A percentile compares a stretch with the other conserved stretches of the same genome.
These are phyloP conservation scores for Trachelus iudaicus DNA, from an alignment of 2,888 invertebrate genomes.

Conservation along the genomic window DNA sequence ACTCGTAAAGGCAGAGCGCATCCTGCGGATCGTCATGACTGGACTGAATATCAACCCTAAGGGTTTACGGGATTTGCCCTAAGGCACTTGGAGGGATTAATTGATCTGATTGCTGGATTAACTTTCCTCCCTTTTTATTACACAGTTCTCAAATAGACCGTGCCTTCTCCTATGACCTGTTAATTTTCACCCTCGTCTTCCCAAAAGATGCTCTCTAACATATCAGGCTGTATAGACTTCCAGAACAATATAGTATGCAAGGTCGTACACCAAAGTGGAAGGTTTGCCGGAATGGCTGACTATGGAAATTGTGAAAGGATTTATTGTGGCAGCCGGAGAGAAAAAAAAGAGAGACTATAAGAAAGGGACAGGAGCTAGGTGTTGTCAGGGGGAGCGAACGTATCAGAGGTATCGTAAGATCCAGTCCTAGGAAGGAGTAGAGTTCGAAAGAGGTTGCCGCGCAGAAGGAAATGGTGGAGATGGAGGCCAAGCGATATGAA, in stretches of 20 bases:
- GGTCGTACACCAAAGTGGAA: not conserved
- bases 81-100: not conserved
- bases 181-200: not conserved
- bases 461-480: not conserved
- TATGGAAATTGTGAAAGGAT: not conserved
- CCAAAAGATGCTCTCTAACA: not conserved
- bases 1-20: not conserved
- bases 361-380: not conserved
- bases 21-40: not conserved
- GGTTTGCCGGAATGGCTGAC: not conserved
- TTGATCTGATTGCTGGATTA: conserved; percentile 1
- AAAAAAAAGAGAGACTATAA: not conserved
- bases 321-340: not conserved
- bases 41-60: not conserved
- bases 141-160: not conserved
- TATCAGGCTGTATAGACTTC: not conserved
- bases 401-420: not conserved
- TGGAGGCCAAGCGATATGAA: conserved; percentile 17
- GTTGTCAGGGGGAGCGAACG: not conserved
- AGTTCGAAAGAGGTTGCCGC: not conserved
- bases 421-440: not conserved
- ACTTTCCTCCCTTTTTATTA: not conserved
- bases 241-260: not conserved
- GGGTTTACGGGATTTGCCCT: not conserved
- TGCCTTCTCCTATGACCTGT: not conserved